phyloP scores from a whole-genome alignment of 2,797 vertebrate species.

The Crax fasciolata region DNA sequence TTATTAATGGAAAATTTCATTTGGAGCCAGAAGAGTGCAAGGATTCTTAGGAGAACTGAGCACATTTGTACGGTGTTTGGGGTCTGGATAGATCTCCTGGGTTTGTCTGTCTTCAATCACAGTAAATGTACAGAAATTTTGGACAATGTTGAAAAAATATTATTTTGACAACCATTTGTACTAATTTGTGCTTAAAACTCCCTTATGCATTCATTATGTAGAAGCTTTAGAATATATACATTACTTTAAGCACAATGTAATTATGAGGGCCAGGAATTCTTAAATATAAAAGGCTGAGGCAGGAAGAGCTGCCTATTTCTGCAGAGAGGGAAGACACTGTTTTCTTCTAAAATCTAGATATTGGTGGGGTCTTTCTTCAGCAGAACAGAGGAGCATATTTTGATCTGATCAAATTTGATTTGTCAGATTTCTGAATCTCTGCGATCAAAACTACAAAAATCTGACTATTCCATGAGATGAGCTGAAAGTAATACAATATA shows the following conservation, averaged over 20 bases:
- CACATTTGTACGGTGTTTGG: not conserved
- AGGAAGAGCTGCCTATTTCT: not conserved
- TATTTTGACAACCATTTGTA: not conserved
- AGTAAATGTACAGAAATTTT: not conserved
- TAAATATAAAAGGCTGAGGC: not conserved
- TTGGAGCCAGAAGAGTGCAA: not conserved
- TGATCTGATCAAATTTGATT: slow-evolving; percentile 12
- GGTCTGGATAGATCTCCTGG: not conserved
- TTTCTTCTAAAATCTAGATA: not conserved
- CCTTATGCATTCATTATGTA: not conserved
- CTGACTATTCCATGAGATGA: not conserved
- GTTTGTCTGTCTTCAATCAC: not conserved
- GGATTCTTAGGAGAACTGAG: not conserved
- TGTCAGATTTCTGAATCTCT: not conserved
- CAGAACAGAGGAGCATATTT: not conserved
- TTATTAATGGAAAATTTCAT: not conserved
- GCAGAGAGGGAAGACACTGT: not conserved
- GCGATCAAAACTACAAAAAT: slow-evolving; percentile 1
- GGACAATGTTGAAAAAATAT: not conserved
- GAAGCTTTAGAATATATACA: not conserved
- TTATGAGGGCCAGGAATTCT: not conserved
- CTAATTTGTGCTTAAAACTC: not conserved
- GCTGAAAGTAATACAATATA: not conserved
- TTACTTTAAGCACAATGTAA: not conserved
- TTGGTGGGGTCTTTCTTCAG: not conserved